Conservation (phyloP, 92 coral and sea anemone species). For the Actinostola sp. region DNA sequence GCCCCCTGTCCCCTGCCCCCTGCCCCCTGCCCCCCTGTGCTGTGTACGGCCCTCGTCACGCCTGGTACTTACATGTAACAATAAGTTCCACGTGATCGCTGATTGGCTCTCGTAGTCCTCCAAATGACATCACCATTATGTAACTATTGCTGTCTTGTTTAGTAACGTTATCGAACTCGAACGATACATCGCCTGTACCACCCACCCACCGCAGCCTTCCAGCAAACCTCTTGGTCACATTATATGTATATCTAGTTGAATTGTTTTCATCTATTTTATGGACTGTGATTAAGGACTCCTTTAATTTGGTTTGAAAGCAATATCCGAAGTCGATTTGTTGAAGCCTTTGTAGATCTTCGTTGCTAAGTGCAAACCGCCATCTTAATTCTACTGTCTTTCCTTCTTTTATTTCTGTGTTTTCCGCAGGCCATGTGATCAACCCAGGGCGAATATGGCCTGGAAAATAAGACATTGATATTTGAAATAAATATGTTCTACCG, state of each 20-base stretch:
- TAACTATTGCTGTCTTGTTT: conserved; percentile 29
- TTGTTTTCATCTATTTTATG: conserved; percentile 13
- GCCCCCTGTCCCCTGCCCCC: too few species aligned
- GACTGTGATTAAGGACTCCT: conserved; percentile 24
- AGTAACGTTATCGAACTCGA: conserved; percentile 16
- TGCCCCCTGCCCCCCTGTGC: background rate
- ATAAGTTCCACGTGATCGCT: conserved; percentile 29
- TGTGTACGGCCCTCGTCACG: background rate
- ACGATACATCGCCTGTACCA: conserved; percentile 7
- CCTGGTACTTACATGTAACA: conserved; percentile 27
- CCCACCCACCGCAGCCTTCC: conserved; percentile 41
- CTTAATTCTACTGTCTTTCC: conserved; percentile 15
- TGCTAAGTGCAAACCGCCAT: conserved; percentile 21
- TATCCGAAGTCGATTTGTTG: conserved; percentile 17
- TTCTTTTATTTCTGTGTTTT: conserved; percentile 12
- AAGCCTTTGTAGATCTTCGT: background rate
- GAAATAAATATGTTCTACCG: background rate
- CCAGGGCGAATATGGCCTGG: conserved; percentile 1
- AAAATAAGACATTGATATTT: background rate
- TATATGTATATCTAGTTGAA: conserved; percentile 9
- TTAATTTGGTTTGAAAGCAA: background rate
- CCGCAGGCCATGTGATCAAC: conserved; percentile 14
- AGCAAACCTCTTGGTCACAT: conserved; percentile 11
- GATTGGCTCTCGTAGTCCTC: conserved; percentile 4
- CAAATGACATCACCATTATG: conserved; percentile 29